These are phyloP conservation scores for Furcifer pardalis DNA, from an alignment of 2,797 vertebrate genomes.

Conservation along the genomic window DNA sequence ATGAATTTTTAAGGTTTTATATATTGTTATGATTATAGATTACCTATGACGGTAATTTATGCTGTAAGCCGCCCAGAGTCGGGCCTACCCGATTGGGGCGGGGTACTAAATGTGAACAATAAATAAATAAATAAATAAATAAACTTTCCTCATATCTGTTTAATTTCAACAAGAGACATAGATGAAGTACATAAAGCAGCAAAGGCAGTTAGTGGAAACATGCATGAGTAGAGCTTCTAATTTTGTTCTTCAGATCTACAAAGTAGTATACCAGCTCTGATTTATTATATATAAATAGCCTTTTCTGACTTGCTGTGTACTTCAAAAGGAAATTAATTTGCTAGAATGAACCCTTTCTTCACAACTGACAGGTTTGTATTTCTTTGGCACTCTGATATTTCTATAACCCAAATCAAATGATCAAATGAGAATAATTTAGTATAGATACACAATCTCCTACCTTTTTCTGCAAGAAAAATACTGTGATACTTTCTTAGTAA, in stretches of 20 bases:
- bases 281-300: neutral
- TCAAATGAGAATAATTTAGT: neutral
- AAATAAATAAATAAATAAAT: no score
- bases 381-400: neutral
- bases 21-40: no score
- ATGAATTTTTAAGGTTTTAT: no score
- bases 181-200: neutral
- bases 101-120: no score
- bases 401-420: neutral
- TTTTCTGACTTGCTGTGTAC: neutral
- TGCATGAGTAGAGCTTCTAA: neutral
- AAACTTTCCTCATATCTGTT: neutral
- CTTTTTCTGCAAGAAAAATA: neutral
- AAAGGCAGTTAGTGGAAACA: neutral
- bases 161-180: neutral
- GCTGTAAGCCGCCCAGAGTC: no score
- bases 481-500: neutral
- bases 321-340: neutral
- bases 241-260: neutral
- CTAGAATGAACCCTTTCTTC: neutral
- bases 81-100: no score
- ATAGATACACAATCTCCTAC: neutral
- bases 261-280: neutral
- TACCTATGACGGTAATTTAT: no score
- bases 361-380: neutral